A percentile compares a stretch with the other conserved stretches of the same genome.
Conservation (phyloP, 2,888 invertebrate species). For the Labia minor region DNA sequence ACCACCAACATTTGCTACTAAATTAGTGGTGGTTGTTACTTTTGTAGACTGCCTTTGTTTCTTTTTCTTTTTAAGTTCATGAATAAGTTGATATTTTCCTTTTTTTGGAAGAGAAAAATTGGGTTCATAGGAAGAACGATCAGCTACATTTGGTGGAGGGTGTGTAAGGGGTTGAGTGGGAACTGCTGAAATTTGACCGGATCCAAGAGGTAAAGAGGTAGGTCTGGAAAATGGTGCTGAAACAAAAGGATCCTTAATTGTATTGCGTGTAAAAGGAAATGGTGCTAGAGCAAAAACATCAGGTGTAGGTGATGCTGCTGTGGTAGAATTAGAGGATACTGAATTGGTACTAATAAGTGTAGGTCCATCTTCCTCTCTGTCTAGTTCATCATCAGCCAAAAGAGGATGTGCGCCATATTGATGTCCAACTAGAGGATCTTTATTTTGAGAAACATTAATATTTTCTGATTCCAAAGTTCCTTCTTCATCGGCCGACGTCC, state of each 20-base stretch:
- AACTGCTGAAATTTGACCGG: conserved; percentile 20
- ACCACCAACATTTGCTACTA: conserved; percentile 31
- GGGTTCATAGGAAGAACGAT: conserved; percentile 15
- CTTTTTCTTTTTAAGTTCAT: conserved; percentile 35
- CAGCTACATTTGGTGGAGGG: conserved; percentile 24
- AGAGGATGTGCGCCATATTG: conserved; percentile 65
- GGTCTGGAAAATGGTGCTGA: not conserved
- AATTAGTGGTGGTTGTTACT: conserved; percentile 30
- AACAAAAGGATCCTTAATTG: not conserved
- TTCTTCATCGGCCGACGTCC: conserved; percentile 41
- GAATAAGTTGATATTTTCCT: conserved; percentile 43
- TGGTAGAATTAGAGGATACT: not conserved
- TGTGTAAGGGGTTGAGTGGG: conserved; percentile 25
- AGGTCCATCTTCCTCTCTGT: conserved; percentile 40
- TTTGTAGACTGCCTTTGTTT: conserved; percentile 32
- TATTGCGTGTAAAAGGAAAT: conserved; percentile 48
- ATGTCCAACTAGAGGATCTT: conserved; percentile 52
- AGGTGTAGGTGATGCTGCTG: conserved; percentile 22
- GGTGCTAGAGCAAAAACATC: conserved; percentile 64
- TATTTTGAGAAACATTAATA: conserved; percentile 31
- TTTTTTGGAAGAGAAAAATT: conserved; percentile 29
- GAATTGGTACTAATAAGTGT: conserved; percentile 17
- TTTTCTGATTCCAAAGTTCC: conserved; percentile 38
- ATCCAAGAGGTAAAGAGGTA: not conserved
- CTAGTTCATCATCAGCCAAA: conserved; percentile 65